phyloP scores from a whole-genome alignment of 2,797 vertebrate species.

The Dipus sagitta region DNA sequence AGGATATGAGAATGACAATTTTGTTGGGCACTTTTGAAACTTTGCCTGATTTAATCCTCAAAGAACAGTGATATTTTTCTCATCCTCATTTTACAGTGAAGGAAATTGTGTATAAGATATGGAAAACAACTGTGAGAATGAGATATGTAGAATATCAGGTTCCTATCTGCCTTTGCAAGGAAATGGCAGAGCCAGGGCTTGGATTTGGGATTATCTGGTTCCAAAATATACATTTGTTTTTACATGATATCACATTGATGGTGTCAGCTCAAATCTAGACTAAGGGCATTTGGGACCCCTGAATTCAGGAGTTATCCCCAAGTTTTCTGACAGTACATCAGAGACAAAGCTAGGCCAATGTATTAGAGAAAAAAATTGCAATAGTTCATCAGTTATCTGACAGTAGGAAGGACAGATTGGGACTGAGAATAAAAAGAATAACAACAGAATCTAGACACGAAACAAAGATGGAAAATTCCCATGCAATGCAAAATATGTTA shows the following conservation, averaged over 20 bases:
- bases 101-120: not conserved
- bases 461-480: not conserved
- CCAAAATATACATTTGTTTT: constrained; percentile 21
- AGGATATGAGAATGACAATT: not conserved
- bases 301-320: not conserved
- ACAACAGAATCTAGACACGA: not conserved
- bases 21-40: not conserved
- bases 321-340: constrained; percentile 8
- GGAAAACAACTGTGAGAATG: not conserved
- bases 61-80: not conserved
- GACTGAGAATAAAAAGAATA: not conserved
- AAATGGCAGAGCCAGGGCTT: constrained; percentile 15
- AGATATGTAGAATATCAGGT: not conserved
- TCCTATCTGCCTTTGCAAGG: not conserved
- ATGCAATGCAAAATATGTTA: not conserved
- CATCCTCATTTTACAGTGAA: not conserved
- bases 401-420: not conserved
- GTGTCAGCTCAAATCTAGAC: not conserved
- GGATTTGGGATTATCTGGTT: constrained; percentile 56
- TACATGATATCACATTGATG: not conserved
- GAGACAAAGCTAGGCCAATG: not conserved
- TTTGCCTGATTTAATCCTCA: not conserved
- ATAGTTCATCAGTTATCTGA: not conserved
- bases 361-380: not conserved
- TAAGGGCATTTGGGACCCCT: not conserved